Evolutionary conservation across 2,113 vertebrate genomes (phyloP), one percentile per base, ranked within the genome.

Genomic region (Malaclemys terrapin): DNA sequence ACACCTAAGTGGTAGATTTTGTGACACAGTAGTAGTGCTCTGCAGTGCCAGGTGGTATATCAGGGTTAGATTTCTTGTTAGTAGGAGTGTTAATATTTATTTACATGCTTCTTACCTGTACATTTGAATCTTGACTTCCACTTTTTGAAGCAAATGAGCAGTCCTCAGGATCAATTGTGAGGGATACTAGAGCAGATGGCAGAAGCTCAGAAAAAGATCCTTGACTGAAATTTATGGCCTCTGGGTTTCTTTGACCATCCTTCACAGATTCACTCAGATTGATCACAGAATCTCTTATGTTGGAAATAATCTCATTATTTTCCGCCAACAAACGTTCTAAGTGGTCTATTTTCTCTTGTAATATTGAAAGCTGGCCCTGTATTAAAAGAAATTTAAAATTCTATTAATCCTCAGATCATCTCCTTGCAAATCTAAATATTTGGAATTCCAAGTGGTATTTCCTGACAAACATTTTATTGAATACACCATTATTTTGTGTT

Each of bases 301-400:
- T 98, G 92, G 98, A 99, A 96, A 99, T 99, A 95, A 99, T 98
- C 38, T 98, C 99, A 97, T 99, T 99, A 98, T 99, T 99, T 98
- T 99, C 98, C 6, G 98, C 98, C 76, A 99, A 98, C 54, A 99
- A 98, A 45, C 91, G 98, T 94, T 99, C 99, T 93, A 99, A 97
- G 85, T 98, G 98, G 94, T 99, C 99, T 89, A 99, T 99, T 98
- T 99, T 99, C 95, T 99, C 98, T 98, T 99, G 99, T 89, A 99
- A 97, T 97, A 98, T 98, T 88, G 98, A 98, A 95, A 99, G 98
- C 42, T 99, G 99, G 5, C 98, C 99, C 99, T 99, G 95, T 12
- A 85, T 82, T 80, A 16, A 93, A 92, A 96, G 65, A 89, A 90
- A 88, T 83, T 83, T 80, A 79, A 88, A 93, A 87, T 45, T 82